Conservation (phyloP, 2,113 vertebrate genomes). For the Tursiops truncatus region DNA sequence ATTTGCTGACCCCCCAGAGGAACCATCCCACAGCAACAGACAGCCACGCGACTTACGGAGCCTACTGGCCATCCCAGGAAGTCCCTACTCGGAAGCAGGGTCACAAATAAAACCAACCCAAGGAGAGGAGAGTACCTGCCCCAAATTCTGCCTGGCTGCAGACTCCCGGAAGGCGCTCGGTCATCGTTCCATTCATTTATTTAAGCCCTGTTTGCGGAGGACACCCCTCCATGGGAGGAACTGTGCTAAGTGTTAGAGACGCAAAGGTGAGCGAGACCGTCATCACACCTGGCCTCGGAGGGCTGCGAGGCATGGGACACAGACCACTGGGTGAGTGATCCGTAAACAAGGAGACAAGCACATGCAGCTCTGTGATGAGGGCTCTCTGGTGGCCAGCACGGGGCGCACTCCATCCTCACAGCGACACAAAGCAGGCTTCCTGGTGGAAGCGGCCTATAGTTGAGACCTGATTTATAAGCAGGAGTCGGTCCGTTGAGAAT, state of each 20-base stretch:
- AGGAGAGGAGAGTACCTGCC: no score
- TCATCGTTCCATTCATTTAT: neutral
- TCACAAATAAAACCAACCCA: neutral
- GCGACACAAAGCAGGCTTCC: neutral
- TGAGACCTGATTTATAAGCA: neutral
- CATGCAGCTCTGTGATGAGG: neutral
- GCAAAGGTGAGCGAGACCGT: neutral
- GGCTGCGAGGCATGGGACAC: neutral
- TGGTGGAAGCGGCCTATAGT: neutral
- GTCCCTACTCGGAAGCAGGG: neutral
- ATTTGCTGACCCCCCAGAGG: neutral
- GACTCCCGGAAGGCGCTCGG: neutral
- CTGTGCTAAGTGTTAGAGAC: no score
- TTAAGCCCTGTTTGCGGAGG: no score
- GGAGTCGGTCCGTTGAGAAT: rapidly evolving
- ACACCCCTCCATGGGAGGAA: neutral
- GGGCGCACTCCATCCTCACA: neutral
- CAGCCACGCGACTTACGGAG: neutral
- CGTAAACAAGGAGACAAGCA: neutral
- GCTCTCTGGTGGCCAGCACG: rapidly evolving
- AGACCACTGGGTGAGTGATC: rapidly evolving
- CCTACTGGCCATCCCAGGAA: neutral
- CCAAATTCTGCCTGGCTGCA: neutral
- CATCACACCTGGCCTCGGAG: neutral
- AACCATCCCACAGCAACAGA: neutral